Evolutionary conservation across 2,888 invertebrate genomes (phyloP).

Genomic region (Aphelenchoides bicaudatus): DNA sequence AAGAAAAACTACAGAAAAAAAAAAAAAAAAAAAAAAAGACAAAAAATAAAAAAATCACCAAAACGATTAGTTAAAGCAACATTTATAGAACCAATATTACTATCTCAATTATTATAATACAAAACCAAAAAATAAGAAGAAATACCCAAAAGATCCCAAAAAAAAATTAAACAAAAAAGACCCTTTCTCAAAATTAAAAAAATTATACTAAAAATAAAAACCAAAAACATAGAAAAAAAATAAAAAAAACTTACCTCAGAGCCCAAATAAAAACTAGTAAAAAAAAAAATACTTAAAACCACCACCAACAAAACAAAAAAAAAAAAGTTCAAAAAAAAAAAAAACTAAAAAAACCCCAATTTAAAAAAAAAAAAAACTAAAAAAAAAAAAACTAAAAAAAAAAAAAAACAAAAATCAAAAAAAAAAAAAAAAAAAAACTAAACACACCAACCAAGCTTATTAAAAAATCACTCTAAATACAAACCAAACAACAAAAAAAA

Average conservation of each 20-base stretch:
- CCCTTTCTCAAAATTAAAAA: conserved; percentile 41
- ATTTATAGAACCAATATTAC: conserved; percentile 65
- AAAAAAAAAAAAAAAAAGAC: conserved; percentile 60
- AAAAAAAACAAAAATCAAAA: conserved; percentile 35
- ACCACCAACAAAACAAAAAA: conserved; percentile 43
- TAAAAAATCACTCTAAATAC: not conserved
- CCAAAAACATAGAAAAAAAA: conserved; percentile 41
- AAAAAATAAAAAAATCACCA: conserved; percentile 69
- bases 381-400: not conserved
- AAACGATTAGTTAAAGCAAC: conserved; percentile 74
- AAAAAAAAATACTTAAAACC: conserved; percentile 38
- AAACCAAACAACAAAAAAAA: not conserved
- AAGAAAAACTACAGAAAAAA: conserved; percentile 33
- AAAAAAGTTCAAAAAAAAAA: conserved; percentile 24
- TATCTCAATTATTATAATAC: conserved; percentile 54
- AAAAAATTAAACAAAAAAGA: conserved; percentile 38
- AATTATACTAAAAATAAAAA: conserved; percentile 43
- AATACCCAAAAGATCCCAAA: conserved; percentile 41
- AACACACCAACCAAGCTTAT: conserved; percentile 12
- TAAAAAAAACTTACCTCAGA: conserved; percentile 42
- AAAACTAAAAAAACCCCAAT: conserved; percentile 38
- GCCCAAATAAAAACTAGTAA: conserved; percentile 41
- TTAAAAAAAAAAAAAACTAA: conserved; percentile 39
- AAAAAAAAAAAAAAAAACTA: conserved; percentile 41
- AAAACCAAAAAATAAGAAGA: conserved; percentile 42